Percentiles rank a stretch among this genome's conserved stretches.
phyloP scores from a whole-genome alignment of 2,113 vertebrate species.

The Panthera tigris region DNA sequence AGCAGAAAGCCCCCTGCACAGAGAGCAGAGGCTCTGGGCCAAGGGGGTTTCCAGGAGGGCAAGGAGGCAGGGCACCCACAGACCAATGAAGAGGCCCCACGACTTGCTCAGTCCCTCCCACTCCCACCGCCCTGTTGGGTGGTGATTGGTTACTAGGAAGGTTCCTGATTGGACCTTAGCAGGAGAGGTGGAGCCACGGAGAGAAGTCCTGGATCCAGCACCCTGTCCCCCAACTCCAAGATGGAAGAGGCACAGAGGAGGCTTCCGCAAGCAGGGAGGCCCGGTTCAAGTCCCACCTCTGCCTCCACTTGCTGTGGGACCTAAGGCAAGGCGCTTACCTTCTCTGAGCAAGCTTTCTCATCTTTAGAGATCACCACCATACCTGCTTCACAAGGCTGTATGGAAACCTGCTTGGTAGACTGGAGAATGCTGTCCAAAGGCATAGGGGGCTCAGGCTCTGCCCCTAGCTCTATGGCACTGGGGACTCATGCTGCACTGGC shows the following conservation, averaged over 20 bases:
- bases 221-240: neutral
- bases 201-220: neutral
- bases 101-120: neutral
- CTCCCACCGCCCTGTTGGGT: neutral
- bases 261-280: neutral
- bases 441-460: neutral
- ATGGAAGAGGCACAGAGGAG: neutral
- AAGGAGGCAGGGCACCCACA: neutral
- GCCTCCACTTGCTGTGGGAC: slow-evolving; percentile 41
- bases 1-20: neutral
- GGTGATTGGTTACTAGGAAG: neutral
- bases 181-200: neutral
- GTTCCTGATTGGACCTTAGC: neutral
- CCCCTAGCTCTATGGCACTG: neutral
- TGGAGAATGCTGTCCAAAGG: neutral
- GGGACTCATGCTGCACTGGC: neutral
- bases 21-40: neutral
- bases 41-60: slow-evolving; percentile 4
- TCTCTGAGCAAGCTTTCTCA: neutral
- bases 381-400: neutral
- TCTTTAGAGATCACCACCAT: neutral
- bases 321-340: neutral
- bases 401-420: neutral
- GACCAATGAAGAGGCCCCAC: slow-evolving; percentile 24
- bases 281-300: slow-evolving; percentile 1